Evolutionary conservation across 1,140 invertebrate genomes (phyloP).

Genomic region (Calliphora vicina): DNA sequence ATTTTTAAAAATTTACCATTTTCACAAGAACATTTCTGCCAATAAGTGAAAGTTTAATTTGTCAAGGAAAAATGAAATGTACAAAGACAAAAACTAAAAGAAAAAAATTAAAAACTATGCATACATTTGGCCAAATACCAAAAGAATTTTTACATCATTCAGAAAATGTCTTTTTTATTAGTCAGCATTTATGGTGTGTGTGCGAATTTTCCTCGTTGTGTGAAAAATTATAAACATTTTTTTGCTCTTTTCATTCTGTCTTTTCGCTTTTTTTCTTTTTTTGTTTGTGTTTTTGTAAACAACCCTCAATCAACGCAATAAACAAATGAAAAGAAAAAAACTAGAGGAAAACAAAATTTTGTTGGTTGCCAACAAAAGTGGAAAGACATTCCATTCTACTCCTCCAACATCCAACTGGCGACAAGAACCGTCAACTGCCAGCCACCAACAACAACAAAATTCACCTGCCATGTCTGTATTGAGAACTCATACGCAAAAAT

Average conservation of each 20-base stretch:
- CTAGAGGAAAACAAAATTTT: not conserved
- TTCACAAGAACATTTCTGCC: not conserved
- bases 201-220: not conserved
- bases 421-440: not conserved
- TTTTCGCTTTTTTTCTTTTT: not conserved
- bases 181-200: not conserved
- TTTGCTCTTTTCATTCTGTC: not conserved
- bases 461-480: not conserved
- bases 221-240: not conserved
- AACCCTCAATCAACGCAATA: not conserved
- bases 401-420: not conserved
- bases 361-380: not conserved
- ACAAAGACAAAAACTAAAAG: not conserved
- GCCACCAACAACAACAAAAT: not conserved
- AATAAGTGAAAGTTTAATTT: not conserved
- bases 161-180: not conserved
- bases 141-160: not conserved
- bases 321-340: not conserved
- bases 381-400: not conserved
- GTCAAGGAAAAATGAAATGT: not conserved
- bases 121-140: not conserved
- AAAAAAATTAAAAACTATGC: constrained; percentile 16
- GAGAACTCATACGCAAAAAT: not conserved
- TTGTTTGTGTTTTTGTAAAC: not conserved
- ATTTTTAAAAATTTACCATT: not conserved